Conservation (phyloP, 2,113 vertebrate genomes). For the Engystomops pustulosus region DNA sequence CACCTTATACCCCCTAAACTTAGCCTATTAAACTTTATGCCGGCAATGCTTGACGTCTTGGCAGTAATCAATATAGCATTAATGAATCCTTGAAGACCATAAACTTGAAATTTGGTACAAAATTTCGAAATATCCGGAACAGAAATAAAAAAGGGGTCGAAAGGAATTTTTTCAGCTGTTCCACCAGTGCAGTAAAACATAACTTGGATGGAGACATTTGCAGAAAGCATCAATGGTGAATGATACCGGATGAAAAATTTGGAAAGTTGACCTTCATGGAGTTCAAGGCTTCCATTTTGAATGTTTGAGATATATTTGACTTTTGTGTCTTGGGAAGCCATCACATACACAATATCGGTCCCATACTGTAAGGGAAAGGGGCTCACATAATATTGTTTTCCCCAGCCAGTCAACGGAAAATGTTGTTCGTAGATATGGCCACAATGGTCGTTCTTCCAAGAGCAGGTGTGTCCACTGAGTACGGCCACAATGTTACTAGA, state of each 20-base stretch:
- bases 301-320: constrained; percentile 60
- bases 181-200: constrained; percentile 71
- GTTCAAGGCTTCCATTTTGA: background rate
- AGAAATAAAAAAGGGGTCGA: constrained; percentile 72
- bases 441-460: constrained; percentile 66
- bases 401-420: constrained; percentile 73
- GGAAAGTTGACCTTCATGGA: constrained; percentile 60
- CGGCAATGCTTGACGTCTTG: constrained; percentile 48
- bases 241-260: constrained; percentile 36
- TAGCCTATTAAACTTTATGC: constrained; percentile 61
- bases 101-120: constrained; percentile 70
- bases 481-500: constrained; percentile 70
- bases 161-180: background rate
- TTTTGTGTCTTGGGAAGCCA: constrained; percentile 70
- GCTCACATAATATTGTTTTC: constrained; percentile 68
- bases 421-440: constrained; percentile 78
- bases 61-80: constrained; percentile 71
- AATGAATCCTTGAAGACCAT: constrained; percentile 62
- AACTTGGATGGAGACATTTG: constrained; percentile 72
- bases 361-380: constrained; percentile 65
- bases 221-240: constrained; percentile 64
- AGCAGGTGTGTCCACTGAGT: constrained; percentile 73
- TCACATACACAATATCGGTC: constrained; percentile 68
- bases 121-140: constrained; percentile 66
- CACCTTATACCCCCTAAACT: constrained; percentile 62